phyloP scores from a whole-genome alignment of 2,113 vertebrate species.

The Nibea albiflora region DNA sequence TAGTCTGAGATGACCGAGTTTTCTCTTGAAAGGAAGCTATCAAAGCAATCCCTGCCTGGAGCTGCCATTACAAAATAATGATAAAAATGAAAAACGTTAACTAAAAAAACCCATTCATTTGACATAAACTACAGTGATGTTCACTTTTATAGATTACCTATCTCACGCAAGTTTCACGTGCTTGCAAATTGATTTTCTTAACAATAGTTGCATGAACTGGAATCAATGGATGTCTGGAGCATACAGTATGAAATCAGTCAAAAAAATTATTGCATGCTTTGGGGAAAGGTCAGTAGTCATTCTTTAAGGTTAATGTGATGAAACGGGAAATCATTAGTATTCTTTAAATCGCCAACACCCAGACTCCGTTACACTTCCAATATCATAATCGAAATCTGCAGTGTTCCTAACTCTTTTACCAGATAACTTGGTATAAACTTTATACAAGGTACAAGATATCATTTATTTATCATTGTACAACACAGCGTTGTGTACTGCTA shows the following conservation, averaged over 20 bases:
- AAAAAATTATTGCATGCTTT: background rate
- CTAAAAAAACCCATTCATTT: background rate
- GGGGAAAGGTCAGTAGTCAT: conserved; percentile 1
- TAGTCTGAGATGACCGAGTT: background rate
- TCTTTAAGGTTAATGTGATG: conserved; percentile 4
- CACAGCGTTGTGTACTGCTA: no score
- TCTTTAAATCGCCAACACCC: background rate
- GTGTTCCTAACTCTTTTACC: background rate
- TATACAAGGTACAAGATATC: no score
- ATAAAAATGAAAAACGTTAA: background rate
- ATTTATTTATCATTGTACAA: no score
- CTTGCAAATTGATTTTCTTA: conserved; percentile 7
- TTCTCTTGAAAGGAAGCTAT: background rate
- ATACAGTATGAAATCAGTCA: conserved; percentile 23
- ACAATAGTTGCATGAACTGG: conserved; percentile 19
- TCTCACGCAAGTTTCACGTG: conserved; percentile 1
- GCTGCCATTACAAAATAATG: background rate
- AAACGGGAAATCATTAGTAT: background rate
- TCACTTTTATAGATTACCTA: background rate
- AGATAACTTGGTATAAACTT: background rate
- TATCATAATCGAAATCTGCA: background rate
- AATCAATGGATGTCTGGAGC: conserved; percentile 2
- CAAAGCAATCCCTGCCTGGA: background rate
- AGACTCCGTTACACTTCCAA: background rate
- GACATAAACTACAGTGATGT: background rate